Conservation (phyloP, 64 coral and sea anemone species). For the Astreopora myriophthalma region DNA sequence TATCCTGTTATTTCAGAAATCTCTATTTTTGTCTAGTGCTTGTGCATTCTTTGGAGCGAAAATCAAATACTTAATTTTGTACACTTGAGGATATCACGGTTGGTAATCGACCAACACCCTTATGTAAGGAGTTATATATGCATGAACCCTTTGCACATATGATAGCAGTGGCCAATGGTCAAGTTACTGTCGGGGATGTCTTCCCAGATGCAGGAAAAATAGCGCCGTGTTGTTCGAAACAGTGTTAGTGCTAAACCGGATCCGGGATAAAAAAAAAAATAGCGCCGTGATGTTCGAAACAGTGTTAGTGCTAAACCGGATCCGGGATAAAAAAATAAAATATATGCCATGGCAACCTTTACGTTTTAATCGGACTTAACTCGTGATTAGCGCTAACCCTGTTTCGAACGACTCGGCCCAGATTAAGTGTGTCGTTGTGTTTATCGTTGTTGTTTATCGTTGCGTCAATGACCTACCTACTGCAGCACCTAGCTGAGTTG, state of each 20-base stretch:
- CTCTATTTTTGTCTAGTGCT: background rate
- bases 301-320: too few species aligned
- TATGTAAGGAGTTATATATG: background rate
- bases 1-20: background rate
- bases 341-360: too few species aligned
- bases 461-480: background rate
- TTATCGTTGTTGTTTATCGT: background rate
- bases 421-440: too few species aligned
- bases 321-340: too few species aligned
- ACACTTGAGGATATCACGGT: background rate
- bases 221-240: too few species aligned
- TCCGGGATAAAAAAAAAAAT: too few species aligned
- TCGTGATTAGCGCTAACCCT: too few species aligned
- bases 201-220: background rate
- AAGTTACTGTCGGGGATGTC: background rate
- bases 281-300: too few species aligned
- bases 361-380: too few species aligned
- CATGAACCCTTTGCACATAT: too few species aligned
- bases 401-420: too few species aligned
- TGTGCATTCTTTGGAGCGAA: background rate
- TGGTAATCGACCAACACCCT: background rate
- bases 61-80: background rate
- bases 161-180: background rate
- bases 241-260: too few species aligned
- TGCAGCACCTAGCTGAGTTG: background rate